A percentile compares a stretch with the other conserved stretches of the same genome.
These are phyloP conservation scores for Cassiopea xamachana DNA, from an alignment of 30 jellyfish, hydroid and myxozoan species.

Conservation along the genomic window DNA sequence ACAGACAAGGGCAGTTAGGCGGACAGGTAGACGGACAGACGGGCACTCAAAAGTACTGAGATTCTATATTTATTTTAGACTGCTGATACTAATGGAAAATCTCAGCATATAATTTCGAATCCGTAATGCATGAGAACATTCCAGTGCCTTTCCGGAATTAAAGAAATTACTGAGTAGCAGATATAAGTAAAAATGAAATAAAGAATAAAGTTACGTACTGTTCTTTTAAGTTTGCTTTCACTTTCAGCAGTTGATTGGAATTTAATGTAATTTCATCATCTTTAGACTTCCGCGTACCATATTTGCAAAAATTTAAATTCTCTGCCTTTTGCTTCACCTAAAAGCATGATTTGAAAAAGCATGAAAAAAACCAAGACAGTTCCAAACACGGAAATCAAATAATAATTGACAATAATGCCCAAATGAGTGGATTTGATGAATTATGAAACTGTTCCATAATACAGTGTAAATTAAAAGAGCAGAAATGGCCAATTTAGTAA, in stretches of 20 bases:
- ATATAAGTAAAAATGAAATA: not conserved
- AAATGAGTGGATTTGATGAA: no score
- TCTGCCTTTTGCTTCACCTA: constrained; percentile 40
- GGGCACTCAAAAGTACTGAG: no score
- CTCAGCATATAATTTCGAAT: not conserved
- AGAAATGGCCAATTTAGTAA: no score
- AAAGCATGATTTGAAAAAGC: not conserved
- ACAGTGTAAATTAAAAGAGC: no score
- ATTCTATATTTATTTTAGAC: not conserved
- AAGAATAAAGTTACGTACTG: constrained; percentile 57
- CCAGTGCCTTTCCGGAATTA: not conserved
- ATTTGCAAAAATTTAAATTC: constrained; percentile 18
- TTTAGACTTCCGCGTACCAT: not conserved
- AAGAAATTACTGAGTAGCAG: not conserved
- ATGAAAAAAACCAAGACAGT: not conserved
- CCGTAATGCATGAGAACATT: not conserved
- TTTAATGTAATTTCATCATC: constrained; percentile 32
- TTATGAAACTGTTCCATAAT: no score
- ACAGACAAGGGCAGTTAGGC: no score
- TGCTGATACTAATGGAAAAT: not conserved
- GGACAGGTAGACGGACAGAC: no score
- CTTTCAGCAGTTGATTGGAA: constrained; percentile 60
- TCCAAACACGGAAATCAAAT: no score
- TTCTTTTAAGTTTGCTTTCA: constrained; percentile 69
- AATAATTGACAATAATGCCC: no score